These are phyloP conservation scores for Chromoteleia sp. DNA, from an alignment of 2,888 invertebrate species.

Conservation along the genomic window DNA sequence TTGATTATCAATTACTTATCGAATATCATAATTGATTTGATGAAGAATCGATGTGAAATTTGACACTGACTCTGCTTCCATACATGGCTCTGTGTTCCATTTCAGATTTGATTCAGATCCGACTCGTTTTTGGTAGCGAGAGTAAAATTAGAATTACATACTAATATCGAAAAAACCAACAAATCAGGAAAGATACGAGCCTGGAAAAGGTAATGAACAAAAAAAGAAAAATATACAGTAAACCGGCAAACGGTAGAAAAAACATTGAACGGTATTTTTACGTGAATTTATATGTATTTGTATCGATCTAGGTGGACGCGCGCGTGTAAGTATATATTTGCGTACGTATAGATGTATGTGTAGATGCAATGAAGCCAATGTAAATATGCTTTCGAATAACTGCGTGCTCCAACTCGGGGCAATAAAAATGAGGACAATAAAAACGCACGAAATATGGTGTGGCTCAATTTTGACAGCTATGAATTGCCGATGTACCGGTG, in stretches of 20 bases:
- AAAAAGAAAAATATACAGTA: too few species aligned
- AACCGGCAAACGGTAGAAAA: neutral
- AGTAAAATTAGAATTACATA: too few species aligned
- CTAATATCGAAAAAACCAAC: too few species aligned
- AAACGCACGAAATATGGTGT: conserved; percentile 51
- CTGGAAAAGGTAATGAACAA: too few species aligned
- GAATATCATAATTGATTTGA: too few species aligned
- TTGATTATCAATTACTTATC: too few species aligned
- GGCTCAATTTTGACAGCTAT: conserved; percentile 60
- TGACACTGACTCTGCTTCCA: too few species aligned
- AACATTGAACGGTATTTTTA: neutral
- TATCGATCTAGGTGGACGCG: conserved; percentile 18
- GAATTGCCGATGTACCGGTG: conserved; percentile 39
- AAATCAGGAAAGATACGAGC: too few species aligned
- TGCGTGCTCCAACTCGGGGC: conserved; percentile 39
- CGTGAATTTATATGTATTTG: conserved; percentile 34
- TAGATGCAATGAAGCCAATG: conserved; percentile 50
- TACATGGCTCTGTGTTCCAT: too few species aligned
- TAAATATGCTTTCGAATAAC: conserved; percentile 55
- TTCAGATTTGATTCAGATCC: too few species aligned
- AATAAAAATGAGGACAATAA: conserved; percentile 61
- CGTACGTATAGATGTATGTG: conserved; percentile 21
- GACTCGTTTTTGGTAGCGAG: too few species aligned
- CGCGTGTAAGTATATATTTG: conserved; percentile 18
- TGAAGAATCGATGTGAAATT: too few species aligned